A percentile compares a stretch with the other conserved stretches of the same genome.
These are phyloP conservation scores for Tragopan temminckii DNA, from an alignment of 2,797 vertebrate genomes.

Conservation along the genomic window DNA sequence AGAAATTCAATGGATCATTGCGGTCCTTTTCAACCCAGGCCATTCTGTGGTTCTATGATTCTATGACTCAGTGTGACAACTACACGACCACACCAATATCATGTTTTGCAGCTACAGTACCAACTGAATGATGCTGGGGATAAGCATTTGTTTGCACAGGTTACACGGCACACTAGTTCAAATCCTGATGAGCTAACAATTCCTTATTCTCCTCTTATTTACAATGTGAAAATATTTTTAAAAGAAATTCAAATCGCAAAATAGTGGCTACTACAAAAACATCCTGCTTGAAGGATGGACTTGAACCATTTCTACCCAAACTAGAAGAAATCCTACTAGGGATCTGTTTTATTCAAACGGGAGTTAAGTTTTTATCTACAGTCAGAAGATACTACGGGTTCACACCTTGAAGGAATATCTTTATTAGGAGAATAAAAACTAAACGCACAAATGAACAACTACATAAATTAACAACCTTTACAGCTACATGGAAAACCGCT, in stretches of 20 bases:
- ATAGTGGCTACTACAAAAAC: background rate
- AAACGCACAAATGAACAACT: background rate
- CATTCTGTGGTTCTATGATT: no score
- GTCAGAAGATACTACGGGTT: background rate
- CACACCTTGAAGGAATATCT: background rate
- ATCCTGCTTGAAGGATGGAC: background rate
- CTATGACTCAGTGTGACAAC: background rate
- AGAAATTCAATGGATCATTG: no score
- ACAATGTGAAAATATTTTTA: background rate
- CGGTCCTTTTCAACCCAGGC: no score
- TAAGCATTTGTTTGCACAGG: background rate
- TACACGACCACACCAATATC: background rate
- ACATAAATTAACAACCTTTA: background rate
- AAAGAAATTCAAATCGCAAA: background rate
- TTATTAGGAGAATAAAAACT: background rate
- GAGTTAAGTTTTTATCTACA: background rate
- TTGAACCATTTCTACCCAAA: background rate
- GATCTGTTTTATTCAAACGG: background rate
- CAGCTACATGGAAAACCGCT: background rate
- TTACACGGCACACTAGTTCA: background rate
- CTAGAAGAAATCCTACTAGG: background rate
- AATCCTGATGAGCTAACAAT: background rate
- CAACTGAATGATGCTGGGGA: accelerated
- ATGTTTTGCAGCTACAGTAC: background rate
- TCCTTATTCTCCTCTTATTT: background rate